phyloP scores from a whole-genome alignment of 2,113 vertebrate genomes.

The Herpetotheres cachinnans region DNA sequence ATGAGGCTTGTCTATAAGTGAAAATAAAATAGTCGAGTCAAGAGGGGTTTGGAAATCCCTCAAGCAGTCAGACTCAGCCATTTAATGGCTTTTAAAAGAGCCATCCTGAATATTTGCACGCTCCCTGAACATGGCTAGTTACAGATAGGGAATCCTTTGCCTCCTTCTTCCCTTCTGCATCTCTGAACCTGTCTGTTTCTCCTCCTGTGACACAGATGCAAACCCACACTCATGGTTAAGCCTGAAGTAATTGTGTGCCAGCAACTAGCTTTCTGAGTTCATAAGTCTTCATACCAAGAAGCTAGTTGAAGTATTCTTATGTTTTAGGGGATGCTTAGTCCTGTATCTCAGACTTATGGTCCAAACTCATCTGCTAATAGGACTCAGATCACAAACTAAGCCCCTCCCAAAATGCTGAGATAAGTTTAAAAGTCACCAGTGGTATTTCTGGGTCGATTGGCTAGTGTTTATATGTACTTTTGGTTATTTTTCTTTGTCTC shows the following conservation, averaged over 20 bases:
- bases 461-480: background rate
- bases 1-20: background rate
- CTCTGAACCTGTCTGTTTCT: background rate
- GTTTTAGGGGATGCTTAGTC: background rate
- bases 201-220: background rate
- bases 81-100: background rate
- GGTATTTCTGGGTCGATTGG: background rate
- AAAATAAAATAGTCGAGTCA: background rate
- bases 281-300: background rate
- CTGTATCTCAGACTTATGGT: background rate
- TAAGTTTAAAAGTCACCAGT: background rate
- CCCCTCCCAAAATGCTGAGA: background rate
- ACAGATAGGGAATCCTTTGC: background rate
- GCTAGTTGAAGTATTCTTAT: background rate
- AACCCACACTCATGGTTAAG: background rate
- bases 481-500: background rate
- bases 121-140: background rate
- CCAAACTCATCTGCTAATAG: background rate
- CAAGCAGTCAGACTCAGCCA: background rate
- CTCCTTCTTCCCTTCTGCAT: background rate
- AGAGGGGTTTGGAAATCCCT: background rate
- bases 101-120: fast-evolving
- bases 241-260: background rate
- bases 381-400: background rate
- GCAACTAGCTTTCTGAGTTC: background rate